Percentiles rank a stretch among this genome's conserved stretches.
These are phyloP conservation scores for Todus mexicanus DNA, from an alignment of 2,797 vertebrate species.

Conservation along the genomic window DNA sequence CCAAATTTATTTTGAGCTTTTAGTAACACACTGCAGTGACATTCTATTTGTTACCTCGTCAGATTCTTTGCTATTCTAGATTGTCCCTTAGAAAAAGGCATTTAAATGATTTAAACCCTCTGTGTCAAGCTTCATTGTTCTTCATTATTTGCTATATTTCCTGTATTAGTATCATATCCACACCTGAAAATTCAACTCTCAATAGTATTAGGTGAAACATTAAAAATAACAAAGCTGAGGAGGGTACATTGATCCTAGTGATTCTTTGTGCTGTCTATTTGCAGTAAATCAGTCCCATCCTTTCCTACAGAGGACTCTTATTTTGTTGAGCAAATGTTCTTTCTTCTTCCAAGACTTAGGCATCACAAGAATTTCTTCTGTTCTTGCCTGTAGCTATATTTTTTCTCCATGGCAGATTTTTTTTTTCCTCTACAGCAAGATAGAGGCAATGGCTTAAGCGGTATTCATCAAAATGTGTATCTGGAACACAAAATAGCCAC, in stretches of 20 bases:
- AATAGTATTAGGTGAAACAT: background rate
- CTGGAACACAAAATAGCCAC: background rate
- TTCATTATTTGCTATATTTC: conserved; percentile 15
- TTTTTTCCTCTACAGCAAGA: background rate
- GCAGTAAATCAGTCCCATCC: conserved; percentile 47
- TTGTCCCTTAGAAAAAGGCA: conserved; percentile 31
- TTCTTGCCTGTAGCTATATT: background rate
- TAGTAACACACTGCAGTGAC: background rate
- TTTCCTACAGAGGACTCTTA: conserved; percentile 2
- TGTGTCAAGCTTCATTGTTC: background rate
- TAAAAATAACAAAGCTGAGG: conserved; percentile 34
- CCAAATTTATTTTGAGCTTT: conserved; percentile 59
- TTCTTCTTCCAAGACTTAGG: background rate
- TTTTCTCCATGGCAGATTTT: background rate
- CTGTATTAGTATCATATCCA: conserved; percentile 39
- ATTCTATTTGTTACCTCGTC: conserved; percentile 35
- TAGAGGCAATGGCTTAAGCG: background rate
- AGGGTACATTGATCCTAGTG: conserved; percentile 22
- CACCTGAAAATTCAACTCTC: conserved; percentile 37
- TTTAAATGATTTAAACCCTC: conserved; percentile 54
- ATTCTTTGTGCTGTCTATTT: conserved; percentile 44
- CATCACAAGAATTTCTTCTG: conserved; percentile 3
- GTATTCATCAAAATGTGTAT: background rate
- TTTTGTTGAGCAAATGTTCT: conserved; percentile 13
- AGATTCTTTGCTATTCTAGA: conserved; percentile 46